These are phyloP conservation scores for Lamprologus speciosus DNA, from an alignment of 2,113 vertebrate genomes.

Conservation along the genomic window DNA sequence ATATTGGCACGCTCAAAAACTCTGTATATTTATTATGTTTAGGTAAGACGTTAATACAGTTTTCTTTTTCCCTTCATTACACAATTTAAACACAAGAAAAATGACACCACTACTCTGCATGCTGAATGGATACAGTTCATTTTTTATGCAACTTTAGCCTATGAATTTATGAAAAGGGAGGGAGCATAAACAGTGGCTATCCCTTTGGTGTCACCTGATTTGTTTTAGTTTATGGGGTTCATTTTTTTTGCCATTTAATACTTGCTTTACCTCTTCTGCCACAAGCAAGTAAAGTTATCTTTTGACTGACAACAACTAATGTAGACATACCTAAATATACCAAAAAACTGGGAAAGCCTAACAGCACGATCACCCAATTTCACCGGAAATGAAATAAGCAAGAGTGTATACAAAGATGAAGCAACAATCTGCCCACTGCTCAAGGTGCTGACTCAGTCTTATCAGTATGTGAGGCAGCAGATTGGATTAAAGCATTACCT, in stretches of 20 bases:
- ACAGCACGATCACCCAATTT: not conserved
- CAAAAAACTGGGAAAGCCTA: not conserved
- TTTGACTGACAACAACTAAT: not conserved
- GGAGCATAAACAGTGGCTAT: not conserved
- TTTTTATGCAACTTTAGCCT: not conserved
- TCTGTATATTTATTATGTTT: not conserved
- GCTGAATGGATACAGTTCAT: not conserved
- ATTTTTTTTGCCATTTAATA: not conserved
- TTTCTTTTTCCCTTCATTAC: not conserved
- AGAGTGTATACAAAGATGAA: not conserved
- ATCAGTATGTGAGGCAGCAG: conserved; percentile 18
- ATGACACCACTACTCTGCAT: not conserved
- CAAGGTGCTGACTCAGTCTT: conserved; percentile 41
- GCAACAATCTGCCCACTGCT: not conserved
- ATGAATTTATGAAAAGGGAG: not conserved
- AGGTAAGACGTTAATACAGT: not conserved
- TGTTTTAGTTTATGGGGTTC: not conserved
- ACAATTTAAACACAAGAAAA: not conserved
- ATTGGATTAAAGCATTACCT: conserved; percentile 48
- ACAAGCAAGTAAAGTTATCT: not conserved
- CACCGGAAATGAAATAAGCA: not conserved
- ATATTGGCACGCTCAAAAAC: not conserved
- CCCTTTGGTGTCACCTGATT: not conserved
- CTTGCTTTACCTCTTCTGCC: not conserved
- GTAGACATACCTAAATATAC: not conserved